Base-by-base conservation (phyloP, 2,797 vertebrate genomes). In the Characodon lateralis region DNA sequence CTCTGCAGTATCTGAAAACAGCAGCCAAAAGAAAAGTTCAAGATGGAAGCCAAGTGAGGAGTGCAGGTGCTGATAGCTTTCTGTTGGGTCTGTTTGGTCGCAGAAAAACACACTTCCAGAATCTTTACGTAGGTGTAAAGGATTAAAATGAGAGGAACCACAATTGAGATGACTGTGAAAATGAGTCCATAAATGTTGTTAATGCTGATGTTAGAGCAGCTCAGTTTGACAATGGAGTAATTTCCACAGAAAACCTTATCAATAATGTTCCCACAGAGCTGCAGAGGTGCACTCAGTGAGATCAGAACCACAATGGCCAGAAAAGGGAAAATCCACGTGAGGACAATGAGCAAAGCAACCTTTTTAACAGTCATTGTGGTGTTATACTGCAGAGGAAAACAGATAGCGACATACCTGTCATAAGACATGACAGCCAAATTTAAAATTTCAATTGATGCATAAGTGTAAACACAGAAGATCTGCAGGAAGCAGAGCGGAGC, bases 391-490 rank as follows among this genome's bases (percentile, higher is more conserved):
- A 91, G 83, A 51, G 89, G 88, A 5, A 0, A 43, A 20, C 88
- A 91, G 55, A 91, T 89, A 0, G 89, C 84, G 0, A 84, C 65
- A 5, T 82, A 89, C 1, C 89, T 8, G 83, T 89, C 89, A 7
- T 88, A 91, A 1, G 89, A 70, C 88, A 91, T 87, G 39, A 83
- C 1, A 0, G 71, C 50, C 10, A 91, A 20, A 6, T 1, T 87
- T 0, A 1, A 12, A n/a, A 80, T 31, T 0, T 91, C 73, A 0
- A 82, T 8, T 26, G 0, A 0, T 0, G 0, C 84, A 7, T 91
- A 91, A 0, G 55, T 20, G 0, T 73, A 74, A 0, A 85, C 0
- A 8, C 65, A 83, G 68, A 87, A 93, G 3, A 93, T 79, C 66
- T 94, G 92, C 56, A 89, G 71, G 66, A 72, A 55, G 16, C 71